phyloP scores from a whole-genome alignment of 2,797 vertebrate genomes.

The Pseudocheirus occidentalis region DNA sequence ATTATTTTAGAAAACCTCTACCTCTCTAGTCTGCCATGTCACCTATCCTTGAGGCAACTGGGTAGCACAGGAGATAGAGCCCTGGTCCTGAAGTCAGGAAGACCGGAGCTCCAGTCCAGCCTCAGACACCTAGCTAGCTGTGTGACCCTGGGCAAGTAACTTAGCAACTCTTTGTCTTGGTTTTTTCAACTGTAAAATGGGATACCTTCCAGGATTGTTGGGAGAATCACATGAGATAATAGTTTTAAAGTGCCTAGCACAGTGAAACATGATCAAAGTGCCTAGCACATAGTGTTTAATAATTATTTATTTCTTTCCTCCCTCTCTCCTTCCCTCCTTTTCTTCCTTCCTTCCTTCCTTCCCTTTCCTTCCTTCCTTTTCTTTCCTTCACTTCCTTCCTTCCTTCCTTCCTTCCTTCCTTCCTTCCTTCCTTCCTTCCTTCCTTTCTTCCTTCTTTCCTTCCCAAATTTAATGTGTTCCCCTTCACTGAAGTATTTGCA shows the following conservation, averaged over 20 bases:
- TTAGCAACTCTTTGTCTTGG: neutral
- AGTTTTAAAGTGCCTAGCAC: neutral
- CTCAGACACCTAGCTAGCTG: neutral
- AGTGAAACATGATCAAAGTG: no score
- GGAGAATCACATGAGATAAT: neutral
- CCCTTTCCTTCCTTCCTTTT: neutral
- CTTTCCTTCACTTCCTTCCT: neutral
- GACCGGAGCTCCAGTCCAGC: neutral
- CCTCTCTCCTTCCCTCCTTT: no score
- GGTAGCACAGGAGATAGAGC: neutral
- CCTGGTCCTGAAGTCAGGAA: neutral
- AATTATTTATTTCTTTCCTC: neutral
- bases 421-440: neutral
- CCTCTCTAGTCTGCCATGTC: neutral
- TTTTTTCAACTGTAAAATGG: neutral
- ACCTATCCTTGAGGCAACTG: neutral
- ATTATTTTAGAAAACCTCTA: neutral
- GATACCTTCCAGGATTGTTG: neutral
- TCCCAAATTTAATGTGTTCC: neutral
- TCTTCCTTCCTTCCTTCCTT: no score
- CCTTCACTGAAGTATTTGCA: neutral
- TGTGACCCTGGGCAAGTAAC: neutral
- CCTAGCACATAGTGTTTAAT: neutral
- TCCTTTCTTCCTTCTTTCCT: neutral
- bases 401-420: neutral